These are phyloP conservation scores for Drosophila hamatofila DNA, from an alignment of 2,888 invertebrate species.

Conservation along the genomic window DNA sequence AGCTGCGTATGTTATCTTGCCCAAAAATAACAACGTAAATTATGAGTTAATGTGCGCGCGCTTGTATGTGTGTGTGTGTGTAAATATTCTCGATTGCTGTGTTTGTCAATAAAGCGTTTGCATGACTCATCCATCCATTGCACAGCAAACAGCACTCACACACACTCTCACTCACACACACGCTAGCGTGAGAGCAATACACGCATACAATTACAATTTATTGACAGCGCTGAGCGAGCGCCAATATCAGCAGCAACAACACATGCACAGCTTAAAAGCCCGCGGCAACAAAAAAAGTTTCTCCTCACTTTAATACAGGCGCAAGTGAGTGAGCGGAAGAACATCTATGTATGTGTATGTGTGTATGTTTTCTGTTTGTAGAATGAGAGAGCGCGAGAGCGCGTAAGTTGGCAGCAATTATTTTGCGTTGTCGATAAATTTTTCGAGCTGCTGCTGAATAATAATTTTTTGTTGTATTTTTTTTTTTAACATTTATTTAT, in stretches of 20 bases:
- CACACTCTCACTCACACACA: neutral
- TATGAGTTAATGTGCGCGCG: constrained; percentile 72
- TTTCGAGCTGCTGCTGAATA: constrained; percentile 49
- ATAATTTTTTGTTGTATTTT: constrained; percentile 15
- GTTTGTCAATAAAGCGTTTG: constrained; percentile 72
- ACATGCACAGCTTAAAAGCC: constrained; percentile 63
- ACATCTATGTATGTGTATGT: neutral
- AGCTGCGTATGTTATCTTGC: constrained; percentile 63
- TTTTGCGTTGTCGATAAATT: constrained; percentile 63
- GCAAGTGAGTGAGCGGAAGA: constrained; percentile 6
- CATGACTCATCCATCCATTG: constrained; percentile 66
- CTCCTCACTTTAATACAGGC: constrained; percentile 41
- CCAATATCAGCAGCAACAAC: constrained; percentile 56
- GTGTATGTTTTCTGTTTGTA: constrained; percentile 9
- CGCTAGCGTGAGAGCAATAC: constrained; percentile 36
- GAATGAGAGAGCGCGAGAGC: constrained; percentile 27
- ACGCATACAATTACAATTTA: constrained; percentile 64
- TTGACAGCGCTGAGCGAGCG: constrained; percentile 59
- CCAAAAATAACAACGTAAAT: constrained; percentile 79
- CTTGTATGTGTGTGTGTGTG: constrained; percentile 46
- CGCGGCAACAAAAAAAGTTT: constrained; percentile 66
- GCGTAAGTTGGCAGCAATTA: constrained; percentile 49
- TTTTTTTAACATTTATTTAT: constrained; percentile 5
- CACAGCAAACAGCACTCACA: constrained; percentile 51
- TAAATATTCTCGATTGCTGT: constrained; percentile 70